Evolutionary conservation across 2,797 vertebrate species (phyloP), one percentile per base, ranked within the genome.

Genomic region (Zenarchopterus dispar): DNA sequence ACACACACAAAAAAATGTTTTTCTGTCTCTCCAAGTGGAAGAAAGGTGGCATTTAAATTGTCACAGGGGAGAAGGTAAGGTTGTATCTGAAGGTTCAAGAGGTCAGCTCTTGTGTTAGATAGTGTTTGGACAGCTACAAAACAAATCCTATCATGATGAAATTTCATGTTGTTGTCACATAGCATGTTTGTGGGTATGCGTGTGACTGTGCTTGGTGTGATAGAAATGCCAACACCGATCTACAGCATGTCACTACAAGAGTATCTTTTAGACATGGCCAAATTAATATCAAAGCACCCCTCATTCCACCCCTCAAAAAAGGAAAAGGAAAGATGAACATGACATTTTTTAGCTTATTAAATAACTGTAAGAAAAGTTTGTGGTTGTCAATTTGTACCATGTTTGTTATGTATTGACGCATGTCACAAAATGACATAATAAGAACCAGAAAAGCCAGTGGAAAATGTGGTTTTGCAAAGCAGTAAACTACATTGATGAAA

Each of bases 1-100:
- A 79, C 70, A 59, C 67, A 78, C 78, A 65, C 36, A 39, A 53
- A 67, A 67, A 70, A 75, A 69, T 86, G 56, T 87, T 82, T 82
- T 78, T 83, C 65, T 81, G 59, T 74, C 61, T 69, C 56, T 78
- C 67, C 55, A 21, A 76, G 60, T 78, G 77, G 85, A 88, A 89
- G 90, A 92, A 89, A 91, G 91, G 87, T 93, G 91, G 87, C 91
- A 92, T 93, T 93, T 93, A 90, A 93, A 93, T 90, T 88, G 89
- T 88, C 86, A 78, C 88, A 78, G 62, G 71, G 83, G 89, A 92
- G 85, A 77, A 79, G 82, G 80, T 72, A 74, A 75, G 84, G 84
- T 89, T 87, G 84, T 84, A 87, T 89, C 84, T 81, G 55, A 28
- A 70, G 86, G 92, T 91, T 93, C 91, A 93, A 84, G 87, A 92